Base-by-base conservation (phyloP, 2,797 vertebrate genomes). In the Sebastes trivittatus region DNA sequence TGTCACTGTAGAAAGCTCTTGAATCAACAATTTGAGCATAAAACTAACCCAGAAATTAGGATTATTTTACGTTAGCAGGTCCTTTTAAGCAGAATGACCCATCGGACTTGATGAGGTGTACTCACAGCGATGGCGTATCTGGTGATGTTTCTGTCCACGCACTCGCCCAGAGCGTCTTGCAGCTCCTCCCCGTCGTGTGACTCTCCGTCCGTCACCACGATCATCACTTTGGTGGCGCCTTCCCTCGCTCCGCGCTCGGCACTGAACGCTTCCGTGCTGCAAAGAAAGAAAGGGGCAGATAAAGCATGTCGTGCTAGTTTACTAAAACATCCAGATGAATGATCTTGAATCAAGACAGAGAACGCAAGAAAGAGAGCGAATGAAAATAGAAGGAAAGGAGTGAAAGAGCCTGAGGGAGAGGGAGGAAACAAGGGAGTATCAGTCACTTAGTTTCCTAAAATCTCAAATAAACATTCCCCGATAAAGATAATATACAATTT, bases 71-170 rank as follows among this genome's bases (percentile, higher is more conserved):
- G 4, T 16, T 13, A 32, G 16, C 36, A 25, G 22, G 13, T 64
- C 22, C 34, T 42, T 38, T 38, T 14, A 63, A 22, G 11, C 32
- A 65, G 42, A 23, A 42, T 22, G 49, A 58, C 9, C n/a, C 16
- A 32, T 3, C 2, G 2, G 18, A 56, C 4, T 67, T 32, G 22
- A 54, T 69, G 29, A 38, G 3, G 59, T 64, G 34, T 49, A 94
- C 97, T 97, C 93, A 99, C 98, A 2, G 98, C 98, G 0, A 99
- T 98, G 83, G 98, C 98, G 0, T 98, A 99, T 93, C 98, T 96
- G 6, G 97, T 98, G 87, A 99, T 95, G 61, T 97, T 97, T 36
- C 95, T 95, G 56, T 87, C 90, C 60, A 97, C 95, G 1, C 98
- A 99, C 88, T 98, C 96, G 0, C 61, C 68, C 78, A 99, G 91